phyloP scores from a whole-genome alignment of 1,140 invertebrate genomes.

The Drosophila azteca region DNA sequence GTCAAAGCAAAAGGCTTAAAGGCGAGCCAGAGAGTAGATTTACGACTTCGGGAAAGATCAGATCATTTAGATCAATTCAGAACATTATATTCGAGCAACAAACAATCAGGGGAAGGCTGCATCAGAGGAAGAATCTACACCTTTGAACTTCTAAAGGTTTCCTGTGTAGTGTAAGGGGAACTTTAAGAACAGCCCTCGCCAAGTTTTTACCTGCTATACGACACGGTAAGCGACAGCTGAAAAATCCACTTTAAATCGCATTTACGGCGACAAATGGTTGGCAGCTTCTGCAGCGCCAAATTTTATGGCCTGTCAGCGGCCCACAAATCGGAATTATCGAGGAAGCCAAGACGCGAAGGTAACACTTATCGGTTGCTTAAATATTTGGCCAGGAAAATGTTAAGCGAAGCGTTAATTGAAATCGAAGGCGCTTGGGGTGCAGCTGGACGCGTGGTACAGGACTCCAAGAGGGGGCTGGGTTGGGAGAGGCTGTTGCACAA shows the following conservation, averaged over 20 bases:
- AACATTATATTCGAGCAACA: no score
- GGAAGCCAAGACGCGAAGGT: slow-evolving; percentile 18
- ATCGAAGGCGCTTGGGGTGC: slow-evolving; percentile 56
- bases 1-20: slow-evolving; percentile 34
- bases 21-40: slow-evolving; percentile 38
- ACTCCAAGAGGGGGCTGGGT: slow-evolving; percentile 7
- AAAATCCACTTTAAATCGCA: slow-evolving; percentile 55
- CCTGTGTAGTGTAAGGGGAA: background rate
- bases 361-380: slow-evolving; percentile 24
- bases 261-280: slow-evolving; percentile 50
- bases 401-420: slow-evolving; percentile 44
- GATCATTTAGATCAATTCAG: no score
- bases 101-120: no score
- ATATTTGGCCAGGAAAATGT: slow-evolving; percentile 4
- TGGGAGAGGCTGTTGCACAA: slow-evolving; percentile 16
- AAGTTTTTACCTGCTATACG: slow-evolving; percentile 12
- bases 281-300: slow-evolving; percentile 46
- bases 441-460: slow-evolving; percentile 24
- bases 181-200: slow-evolving; percentile 17
- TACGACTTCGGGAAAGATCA: background rate
- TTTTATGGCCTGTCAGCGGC: slow-evolving; percentile 50
- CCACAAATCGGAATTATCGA: slow-evolving; percentile 30
- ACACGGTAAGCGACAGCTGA: slow-evolving; percentile 20
- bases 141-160: no score
- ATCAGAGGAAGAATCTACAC: background rate